These are phyloP conservation scores for Pelvicachromis taeniatus DNA, from an alignment of 2,113 vertebrate genomes.

Conservation along the genomic window DNA sequence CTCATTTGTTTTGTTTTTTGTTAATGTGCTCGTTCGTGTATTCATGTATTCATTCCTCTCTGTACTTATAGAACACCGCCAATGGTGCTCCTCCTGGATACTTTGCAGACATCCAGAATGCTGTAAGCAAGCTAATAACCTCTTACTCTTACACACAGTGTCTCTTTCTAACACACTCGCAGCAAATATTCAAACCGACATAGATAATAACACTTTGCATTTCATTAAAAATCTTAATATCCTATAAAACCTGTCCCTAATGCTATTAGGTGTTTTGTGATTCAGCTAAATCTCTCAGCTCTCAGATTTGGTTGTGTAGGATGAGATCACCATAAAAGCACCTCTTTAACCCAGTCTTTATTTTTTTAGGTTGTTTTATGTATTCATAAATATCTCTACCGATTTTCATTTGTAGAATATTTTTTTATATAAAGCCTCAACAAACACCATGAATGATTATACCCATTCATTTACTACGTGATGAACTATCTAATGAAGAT, in stretches of 20 bases:
- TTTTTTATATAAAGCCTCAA: background rate
- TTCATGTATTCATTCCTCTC: slow-evolving; percentile 8
- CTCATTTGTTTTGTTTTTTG: slow-evolving; percentile 16
- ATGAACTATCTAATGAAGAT: too few relatives aligned
- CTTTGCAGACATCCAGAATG: slow-evolving; percentile 70
- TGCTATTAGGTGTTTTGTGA: background rate
- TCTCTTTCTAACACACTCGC: background rate
- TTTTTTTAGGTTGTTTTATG: background rate
- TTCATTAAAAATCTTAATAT: background rate
- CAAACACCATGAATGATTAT: background rate
- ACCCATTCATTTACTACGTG: background rate
- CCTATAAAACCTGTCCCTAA: background rate
- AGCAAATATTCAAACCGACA: background rate
- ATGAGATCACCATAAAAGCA: background rate
- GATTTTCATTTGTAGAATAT: background rate
- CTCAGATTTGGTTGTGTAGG: background rate
- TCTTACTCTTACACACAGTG: background rate
- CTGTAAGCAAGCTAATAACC: slow-evolving; percentile 46
- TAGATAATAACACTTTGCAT: background rate
- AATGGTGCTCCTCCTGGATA: slow-evolving; percentile 59
- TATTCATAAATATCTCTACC: background rate
- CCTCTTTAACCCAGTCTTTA: background rate
- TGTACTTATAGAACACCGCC: slow-evolving; percentile 65
- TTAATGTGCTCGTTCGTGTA: slow-evolving; percentile 32
- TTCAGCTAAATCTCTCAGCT: background rate